Evolutionary conservation across 1,140 invertebrate genomes (phyloP).

Genomic region (Ruditapes philippinarum): DNA sequence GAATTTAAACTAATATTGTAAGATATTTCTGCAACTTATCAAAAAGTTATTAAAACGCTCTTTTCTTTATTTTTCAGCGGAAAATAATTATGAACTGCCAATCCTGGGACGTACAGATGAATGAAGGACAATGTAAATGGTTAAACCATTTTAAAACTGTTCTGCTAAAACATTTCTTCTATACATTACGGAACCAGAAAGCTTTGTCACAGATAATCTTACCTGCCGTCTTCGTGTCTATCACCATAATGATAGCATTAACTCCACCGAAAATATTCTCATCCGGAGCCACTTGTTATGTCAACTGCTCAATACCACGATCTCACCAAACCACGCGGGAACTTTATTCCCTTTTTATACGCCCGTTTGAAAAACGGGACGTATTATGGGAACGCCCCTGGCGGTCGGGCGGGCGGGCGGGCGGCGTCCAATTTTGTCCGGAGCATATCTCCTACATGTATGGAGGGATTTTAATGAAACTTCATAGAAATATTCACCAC

Average conservation of each 20-base stretch:
- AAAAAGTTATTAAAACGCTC: no score
- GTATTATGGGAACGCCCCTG: no score
- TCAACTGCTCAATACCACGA: slow-evolving; percentile 43
- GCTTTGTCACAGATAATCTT: slow-evolving; percentile 57
- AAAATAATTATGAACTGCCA: background rate
- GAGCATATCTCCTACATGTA: no score
- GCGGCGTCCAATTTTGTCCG: no score
- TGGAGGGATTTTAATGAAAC: no score
- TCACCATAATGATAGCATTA: slow-evolving; percentile 62
- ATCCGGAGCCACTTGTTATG: slow-evolving; percentile 29
- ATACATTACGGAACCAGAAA: slow-evolving; percentile 37
- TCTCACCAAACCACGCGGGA: slow-evolving; percentile 34
- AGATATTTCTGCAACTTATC: no score
- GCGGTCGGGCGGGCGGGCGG: no score
- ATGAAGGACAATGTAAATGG: background rate
- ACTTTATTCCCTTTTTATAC: slow-evolving; percentile 62
- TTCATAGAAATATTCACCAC: no score
- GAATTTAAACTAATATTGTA: no score
- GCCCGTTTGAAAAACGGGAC: no score
- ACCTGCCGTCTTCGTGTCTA: slow-evolving; percentile 59
- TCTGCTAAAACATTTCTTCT: slow-evolving; percentile 25
- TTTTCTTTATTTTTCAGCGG: background rate
- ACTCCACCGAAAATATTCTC: slow-evolving; percentile 30
- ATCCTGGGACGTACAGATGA: background rate
- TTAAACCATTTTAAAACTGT: slow-evolving; percentile 38